Conservation (phyloP, 2,797 vertebrate species). For the Luscinia megarhynchos region DNA sequence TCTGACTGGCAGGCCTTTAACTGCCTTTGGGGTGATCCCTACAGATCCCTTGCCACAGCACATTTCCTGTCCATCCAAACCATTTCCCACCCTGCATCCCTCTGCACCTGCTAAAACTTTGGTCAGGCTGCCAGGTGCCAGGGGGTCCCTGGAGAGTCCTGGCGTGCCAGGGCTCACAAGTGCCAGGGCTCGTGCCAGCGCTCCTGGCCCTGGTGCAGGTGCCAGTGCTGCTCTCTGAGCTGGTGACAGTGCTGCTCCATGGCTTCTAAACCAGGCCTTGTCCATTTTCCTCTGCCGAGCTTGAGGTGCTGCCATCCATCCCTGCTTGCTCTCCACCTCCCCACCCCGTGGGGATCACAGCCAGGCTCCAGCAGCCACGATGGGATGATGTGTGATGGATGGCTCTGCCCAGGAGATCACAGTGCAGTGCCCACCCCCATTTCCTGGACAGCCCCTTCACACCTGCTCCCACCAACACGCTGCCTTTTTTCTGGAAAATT, state of each 20-base stretch:
- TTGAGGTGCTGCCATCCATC: neutral
- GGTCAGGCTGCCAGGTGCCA: neutral
- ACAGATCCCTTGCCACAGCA: neutral
- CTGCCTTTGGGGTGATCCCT: neutral
- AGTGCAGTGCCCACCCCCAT: neutral
- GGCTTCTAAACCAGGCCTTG: neutral
- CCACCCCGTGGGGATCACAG: fast-evolving
- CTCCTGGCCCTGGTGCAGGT: neutral
- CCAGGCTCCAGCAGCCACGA: neutral
- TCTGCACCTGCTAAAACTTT: neutral
- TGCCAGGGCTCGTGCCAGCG: neutral
- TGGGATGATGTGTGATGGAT: neutral
- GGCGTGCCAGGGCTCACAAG: neutral
- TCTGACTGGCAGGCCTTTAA: neutral
- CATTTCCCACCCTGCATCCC: neutral
- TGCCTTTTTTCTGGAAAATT: neutral
- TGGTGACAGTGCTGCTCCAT: fast-evolving
- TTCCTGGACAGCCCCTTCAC: neutral
- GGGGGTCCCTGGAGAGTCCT: neutral
- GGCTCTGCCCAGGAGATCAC: neutral
- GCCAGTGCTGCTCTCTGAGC: neutral
- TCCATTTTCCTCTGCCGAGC: fast-evolving
- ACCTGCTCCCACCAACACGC: neutral
- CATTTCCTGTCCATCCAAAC: neutral
- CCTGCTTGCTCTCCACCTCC: neutral